Evolutionary conservation across 2,113 vertebrate species (phyloP), one percentile per base, ranked within the genome.

Genomic region (Ophiodon elongatus): DNA sequence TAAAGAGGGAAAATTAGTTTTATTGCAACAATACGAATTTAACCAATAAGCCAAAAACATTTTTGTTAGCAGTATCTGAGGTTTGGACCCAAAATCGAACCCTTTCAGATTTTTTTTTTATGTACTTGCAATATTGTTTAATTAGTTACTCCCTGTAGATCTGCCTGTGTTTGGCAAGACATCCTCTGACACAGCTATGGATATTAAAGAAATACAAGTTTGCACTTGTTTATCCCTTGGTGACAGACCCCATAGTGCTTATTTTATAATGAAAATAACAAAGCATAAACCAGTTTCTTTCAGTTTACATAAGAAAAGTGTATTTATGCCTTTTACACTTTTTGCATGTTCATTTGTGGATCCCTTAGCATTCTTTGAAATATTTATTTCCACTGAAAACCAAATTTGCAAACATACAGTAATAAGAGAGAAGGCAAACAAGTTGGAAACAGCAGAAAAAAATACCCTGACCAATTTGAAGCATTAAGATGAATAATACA

Each of bases 401-500:
- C 19, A n/a, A 66, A 81, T 83, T 80, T 79, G 6, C n/a, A 60
- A 74, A 86, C 47, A 45, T 39, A 71, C 50, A 82, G 47, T 11
- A 43, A 65, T 41, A 66, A 57, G 41, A 74, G 64, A 73, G 73
- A 83, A 70, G 64, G 67, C 25, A 87, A 65, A 71, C 76, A 86
- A 76, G 75, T 87, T 75, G 52, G 76, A 88, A 86, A 75, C 69
- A 82, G 84, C 80, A 84, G 78, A 84, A 89, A 86, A 80, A 21
- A 59, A 39, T 6, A 89, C 79, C 85, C 82, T 89, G 88, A 89
- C 84, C 87, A 88, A 86, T 93, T 85, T 78, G 66, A 89, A 90
- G 84, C 91, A 93, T 92, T 90, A 90, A 86, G 90, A 88, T 91
- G 80, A 90, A 93, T 89, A 90, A 94, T 94, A 87, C 90, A 88